These are phyloP conservation scores for Actinernus sp. DNA, from an alignment of 92 coral and sea anemone genomes.

Conservation along the genomic window DNA sequence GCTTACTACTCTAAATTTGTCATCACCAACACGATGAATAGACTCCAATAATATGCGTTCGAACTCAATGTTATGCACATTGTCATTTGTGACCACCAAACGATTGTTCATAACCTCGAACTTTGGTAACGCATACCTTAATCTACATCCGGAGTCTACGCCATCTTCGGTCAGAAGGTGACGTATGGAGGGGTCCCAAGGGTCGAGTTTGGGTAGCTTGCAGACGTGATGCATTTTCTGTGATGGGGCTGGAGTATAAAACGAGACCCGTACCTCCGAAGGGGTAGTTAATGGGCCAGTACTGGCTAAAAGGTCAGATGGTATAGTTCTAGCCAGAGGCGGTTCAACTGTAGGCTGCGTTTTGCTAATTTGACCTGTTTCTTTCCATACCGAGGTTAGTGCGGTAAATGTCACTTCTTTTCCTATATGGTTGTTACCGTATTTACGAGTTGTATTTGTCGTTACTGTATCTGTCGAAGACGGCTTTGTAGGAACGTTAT, in stretches of 20 bases:
- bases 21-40: conserved; percentile 48
- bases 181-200: conserved; percentile 83
- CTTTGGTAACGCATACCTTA: conserved; percentile 51
- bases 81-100: conserved; percentile 44
- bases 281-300: background rate
- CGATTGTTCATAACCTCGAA: conserved; percentile 71
- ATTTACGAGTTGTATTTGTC: no score
- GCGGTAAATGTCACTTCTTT: no score
- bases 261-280: background rate
- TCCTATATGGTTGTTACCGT: no score
- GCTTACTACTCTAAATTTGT: conserved; percentile 9
- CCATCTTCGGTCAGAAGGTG: conserved; percentile 79
- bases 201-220: conserved; percentile 78
- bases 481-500: no score
- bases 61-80: conserved; percentile 6
- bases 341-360: no score
- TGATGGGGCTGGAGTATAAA: background rate
- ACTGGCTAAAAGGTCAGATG: background rate
- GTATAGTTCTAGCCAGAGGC: no score
- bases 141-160: conserved; percentile 70
- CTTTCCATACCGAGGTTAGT: no score
- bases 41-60: conserved; percentile 45
- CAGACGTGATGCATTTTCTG: conserved; percentile 25
- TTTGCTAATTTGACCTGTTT: no score
- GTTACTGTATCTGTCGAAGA: no score